phyloP scores from a whole-genome alignment of 2,113 vertebrate species.

The Sebastes fasciatus region DNA sequence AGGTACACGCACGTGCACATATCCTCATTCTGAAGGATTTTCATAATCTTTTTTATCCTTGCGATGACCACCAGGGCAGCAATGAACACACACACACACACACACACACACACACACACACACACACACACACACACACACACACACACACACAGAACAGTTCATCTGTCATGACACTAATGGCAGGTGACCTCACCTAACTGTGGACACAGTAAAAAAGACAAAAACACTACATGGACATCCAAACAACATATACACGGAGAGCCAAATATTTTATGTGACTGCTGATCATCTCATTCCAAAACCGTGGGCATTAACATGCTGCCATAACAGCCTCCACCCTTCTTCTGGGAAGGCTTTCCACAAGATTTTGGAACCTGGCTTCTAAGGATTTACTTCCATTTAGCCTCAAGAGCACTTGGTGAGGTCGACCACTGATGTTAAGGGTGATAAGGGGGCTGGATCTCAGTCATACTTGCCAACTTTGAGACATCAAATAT shows the following conservation, averaged over 20 bases:
- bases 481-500: too few species aligned
- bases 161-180: not conserved
- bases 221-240: not conserved
- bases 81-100: conserved; percentile 2
- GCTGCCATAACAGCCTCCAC: not conserved
- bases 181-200: conserved; percentile 2
- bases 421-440: not conserved
- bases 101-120: not conserved
- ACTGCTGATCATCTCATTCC: conserved; percentile 1
- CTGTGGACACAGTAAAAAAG: not conserved
- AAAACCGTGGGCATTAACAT: not conserved
- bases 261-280: not conserved
- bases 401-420: not conserved
- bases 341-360: conserved; percentile 10
- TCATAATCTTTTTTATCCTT: conserved; percentile 31
- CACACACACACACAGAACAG: not conserved
- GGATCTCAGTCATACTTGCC: not conserved
- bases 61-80: conserved; percentile 11
- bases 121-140: not conserved
- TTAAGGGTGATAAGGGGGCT: not conserved
- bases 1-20: not conserved
- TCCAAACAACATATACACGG: not conserved
- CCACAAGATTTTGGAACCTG: not conserved
- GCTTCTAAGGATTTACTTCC: not conserved
- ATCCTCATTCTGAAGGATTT: conserved; percentile 13